A percentile compares a stretch with the other conserved stretches of the same genome.
These are phyloP conservation scores for Phoebastria nigripes DNA, from an alignment of 2,797 vertebrate species.

Conservation along the genomic window DNA sequence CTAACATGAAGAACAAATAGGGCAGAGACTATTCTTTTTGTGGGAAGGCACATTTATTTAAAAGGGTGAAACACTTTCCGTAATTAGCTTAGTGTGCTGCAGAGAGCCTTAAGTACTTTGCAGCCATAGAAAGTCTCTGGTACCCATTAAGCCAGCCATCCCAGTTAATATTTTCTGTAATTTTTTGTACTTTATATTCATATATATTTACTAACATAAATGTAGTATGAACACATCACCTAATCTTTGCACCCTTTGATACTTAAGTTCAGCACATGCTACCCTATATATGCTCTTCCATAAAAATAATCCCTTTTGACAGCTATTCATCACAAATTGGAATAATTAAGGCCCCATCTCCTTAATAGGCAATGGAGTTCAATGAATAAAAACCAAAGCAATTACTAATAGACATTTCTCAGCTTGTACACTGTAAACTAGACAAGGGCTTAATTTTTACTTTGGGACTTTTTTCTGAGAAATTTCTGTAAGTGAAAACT, in stretches of 20 bases:
- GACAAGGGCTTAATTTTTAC: not conserved
- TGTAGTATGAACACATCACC: not conserved
- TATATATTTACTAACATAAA: not conserved
- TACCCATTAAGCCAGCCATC: not conserved
- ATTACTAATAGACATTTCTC: not conserved
- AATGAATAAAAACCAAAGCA: not conserved
- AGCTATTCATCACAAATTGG: not conserved
- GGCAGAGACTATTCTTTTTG: not conserved
- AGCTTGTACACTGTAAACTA: not conserved
- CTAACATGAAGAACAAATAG: not conserved
- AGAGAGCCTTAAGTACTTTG: not conserved
- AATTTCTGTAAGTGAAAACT: not conserved
- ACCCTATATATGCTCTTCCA: not conserved
- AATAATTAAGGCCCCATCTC: not conserved
- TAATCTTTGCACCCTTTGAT: not conserved
- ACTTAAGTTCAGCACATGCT: not conserved
- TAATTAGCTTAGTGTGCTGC: not conserved
- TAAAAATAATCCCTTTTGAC: not conserved
- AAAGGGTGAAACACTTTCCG: not conserved
- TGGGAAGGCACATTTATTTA: not conserved
- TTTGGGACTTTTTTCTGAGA: not conserved
- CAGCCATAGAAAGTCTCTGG: not conserved
- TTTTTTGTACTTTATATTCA: not conserved
- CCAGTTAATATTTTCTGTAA: not conserved
- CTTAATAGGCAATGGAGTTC: not conserved